phyloP scores from a whole-genome alignment of 2,888 invertebrate genomes.

The Lomographa bimaculata region DNA sequence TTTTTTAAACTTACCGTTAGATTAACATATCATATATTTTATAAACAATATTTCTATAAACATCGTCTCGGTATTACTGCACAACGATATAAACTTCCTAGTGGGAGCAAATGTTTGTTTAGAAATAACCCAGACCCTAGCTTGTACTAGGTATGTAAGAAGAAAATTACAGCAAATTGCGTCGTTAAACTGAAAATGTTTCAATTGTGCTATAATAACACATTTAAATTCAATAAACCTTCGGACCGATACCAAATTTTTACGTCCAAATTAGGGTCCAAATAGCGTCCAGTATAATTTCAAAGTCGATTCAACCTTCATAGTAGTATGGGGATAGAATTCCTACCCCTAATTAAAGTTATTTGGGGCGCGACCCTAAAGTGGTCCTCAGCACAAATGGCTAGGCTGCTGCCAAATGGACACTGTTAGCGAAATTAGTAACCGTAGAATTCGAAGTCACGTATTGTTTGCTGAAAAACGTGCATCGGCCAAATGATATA shows the following conservation, averaged over 20 bases:
- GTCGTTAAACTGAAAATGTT: too few species aligned
- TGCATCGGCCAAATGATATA: too few species aligned
- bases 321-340: constrained; percentile 47
- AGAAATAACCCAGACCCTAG: too few species aligned
- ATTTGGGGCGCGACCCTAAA: constrained; percentile 48
- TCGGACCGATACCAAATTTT: neutral
- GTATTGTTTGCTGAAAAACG: constrained; percentile 18
- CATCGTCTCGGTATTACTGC: too few species aligned
- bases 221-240: constrained; percentile 6
- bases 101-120: too few species aligned
- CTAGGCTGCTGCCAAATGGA: constrained; percentile 47
- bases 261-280: constrained; percentile 18
- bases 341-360: constrained; percentile 53
- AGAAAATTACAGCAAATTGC: too few species aligned
- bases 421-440: constrained; percentile 40
- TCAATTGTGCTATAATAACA: neutral
- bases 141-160: too few species aligned
- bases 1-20: too few species aligned
- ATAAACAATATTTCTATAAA: too few species aligned
- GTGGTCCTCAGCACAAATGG: constrained; percentile 47
- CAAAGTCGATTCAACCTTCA: constrained; percentile 23
- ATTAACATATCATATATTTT: too few species aligned
- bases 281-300: constrained; percentile 21
- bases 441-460: constrained; percentile 30
- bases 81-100: too few species aligned